Evolutionary conservation across 2,797 vertebrate genomes (phyloP).

Genomic region (Pipistrellus pipistrellus): DNA sequence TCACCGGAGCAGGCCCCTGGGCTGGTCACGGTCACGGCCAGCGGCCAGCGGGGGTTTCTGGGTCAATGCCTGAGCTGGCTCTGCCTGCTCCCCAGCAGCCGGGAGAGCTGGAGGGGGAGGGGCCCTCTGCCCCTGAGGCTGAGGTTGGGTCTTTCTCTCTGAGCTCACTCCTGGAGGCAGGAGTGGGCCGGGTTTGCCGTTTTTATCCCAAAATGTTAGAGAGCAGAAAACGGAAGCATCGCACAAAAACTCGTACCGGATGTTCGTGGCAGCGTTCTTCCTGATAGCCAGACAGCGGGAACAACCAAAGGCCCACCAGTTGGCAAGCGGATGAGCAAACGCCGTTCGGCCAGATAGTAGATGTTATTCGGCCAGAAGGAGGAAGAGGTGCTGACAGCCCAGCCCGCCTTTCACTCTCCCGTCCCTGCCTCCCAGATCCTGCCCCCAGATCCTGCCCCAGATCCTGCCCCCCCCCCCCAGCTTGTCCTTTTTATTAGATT

Average conservation of each 20-base stretch:
- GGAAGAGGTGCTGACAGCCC: neutral
- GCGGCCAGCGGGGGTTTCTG: neutral
- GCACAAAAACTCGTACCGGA: neutral
- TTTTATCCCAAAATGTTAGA: neutral
- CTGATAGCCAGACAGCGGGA: neutral
- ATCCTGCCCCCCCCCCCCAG: no score
- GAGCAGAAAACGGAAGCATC: neutral
- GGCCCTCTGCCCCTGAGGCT: neutral
- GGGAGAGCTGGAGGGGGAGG: neutral
- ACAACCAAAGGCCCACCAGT: neutral
- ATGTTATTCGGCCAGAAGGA: neutral
- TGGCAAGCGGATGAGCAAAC: neutral
- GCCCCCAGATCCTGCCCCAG: no score
- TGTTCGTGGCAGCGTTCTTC: neutral
- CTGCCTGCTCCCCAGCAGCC: no score
- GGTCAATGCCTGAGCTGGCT: slow-evolving; percentile 14
- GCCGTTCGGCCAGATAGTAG: fast-evolving
- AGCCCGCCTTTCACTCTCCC: no score
- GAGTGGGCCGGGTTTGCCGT: neutral
- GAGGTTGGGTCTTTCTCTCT: neutral
- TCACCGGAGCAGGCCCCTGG: neutral
- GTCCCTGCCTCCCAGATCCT: no score
- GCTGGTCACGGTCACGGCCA: neutral
- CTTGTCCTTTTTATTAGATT: no score
- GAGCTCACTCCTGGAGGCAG: neutral